These are phyloP conservation scores for Onychorhynchus coronatus DNA, from an alignment of 2,113 vertebrate genomes.

Conservation along the genomic window DNA sequence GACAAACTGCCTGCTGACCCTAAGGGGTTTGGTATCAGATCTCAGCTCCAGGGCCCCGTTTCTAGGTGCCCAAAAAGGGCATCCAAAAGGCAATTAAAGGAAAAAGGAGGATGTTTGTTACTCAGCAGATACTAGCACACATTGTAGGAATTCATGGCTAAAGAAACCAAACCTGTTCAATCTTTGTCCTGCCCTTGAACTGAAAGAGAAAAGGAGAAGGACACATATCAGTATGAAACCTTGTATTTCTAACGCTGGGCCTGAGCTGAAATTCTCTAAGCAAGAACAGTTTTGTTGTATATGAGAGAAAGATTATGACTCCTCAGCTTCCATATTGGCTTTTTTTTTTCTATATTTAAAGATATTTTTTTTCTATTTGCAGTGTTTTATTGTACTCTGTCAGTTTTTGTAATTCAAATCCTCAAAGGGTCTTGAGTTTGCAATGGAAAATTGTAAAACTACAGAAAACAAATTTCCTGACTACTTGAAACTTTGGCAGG, in stretches of 20 bases:
- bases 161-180: fast-evolving
- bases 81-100: not conserved
- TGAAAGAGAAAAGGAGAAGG: not conserved
- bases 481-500: not conserved
- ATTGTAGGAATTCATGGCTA: not conserved
- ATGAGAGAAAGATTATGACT: not conserved
- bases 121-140: not conserved
- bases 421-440: not conserved
- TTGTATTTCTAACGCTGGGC: not conserved
- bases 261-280: not conserved
- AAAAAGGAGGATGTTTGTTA: not conserved
- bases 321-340: not conserved
- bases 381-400: not conserved
- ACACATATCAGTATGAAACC: not conserved
- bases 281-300: not conserved
- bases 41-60: not conserved
- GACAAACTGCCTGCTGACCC: not conserved
- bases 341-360: not conserved
- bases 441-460: not conserved
- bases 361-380: not conserved
- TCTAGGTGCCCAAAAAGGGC: not conserved
- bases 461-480: not conserved
- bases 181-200: not conserved
- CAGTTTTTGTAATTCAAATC: not conserved
- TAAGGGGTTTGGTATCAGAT: not conserved